phyloP scores from a whole-genome alignment of 1,140 invertebrate species.

The Drosophila biarmipes region DNA sequence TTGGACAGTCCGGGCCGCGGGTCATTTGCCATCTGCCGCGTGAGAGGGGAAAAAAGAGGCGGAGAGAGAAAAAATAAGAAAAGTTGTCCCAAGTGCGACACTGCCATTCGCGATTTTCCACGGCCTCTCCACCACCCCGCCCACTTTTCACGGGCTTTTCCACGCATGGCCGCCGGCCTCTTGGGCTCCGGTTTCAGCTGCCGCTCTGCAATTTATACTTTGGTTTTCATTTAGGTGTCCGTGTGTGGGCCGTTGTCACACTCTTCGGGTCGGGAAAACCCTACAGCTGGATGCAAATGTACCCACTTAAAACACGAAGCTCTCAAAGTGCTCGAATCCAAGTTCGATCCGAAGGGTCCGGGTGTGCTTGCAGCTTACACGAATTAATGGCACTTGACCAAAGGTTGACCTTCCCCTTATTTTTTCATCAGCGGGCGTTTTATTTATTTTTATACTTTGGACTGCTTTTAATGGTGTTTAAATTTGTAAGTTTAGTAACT shows the following conservation, averaged over 20 bases:
- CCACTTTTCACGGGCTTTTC: constrained; percentile 15
- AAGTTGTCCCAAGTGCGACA: constrained; percentile 27
- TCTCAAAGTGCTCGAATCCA: constrained; percentile 11
- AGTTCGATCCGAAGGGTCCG: background rate
- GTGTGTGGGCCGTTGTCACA: constrained; percentile 15
- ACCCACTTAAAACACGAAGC: background rate
- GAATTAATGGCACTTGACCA: constrained; percentile 1
- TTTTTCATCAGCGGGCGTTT: background rate
- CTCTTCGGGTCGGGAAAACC: background rate
- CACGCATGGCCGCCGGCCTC: constrained; percentile 31
- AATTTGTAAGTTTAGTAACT: background rate
- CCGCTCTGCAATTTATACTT: constrained; percentile 31
- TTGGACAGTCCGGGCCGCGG: constrained; percentile 12
- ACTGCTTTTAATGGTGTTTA: background rate
- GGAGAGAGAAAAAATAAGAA: background rate
- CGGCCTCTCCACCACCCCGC: constrained; percentile 3
- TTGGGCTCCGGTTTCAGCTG: constrained; percentile 28
- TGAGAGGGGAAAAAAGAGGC: background rate
- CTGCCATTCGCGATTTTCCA: constrained; percentile 2
- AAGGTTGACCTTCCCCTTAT: background rate
- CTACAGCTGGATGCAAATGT: constrained; percentile 6
- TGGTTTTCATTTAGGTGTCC: constrained; percentile 35
- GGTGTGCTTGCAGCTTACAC: background rate
- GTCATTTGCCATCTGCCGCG: constrained; percentile 24
- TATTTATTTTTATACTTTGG: too few relatives aligned